These are phyloP conservation scores for Podarcis raffonei DNA, from an alignment of 2,113 vertebrate species.

Conservation along the genomic window DNA sequence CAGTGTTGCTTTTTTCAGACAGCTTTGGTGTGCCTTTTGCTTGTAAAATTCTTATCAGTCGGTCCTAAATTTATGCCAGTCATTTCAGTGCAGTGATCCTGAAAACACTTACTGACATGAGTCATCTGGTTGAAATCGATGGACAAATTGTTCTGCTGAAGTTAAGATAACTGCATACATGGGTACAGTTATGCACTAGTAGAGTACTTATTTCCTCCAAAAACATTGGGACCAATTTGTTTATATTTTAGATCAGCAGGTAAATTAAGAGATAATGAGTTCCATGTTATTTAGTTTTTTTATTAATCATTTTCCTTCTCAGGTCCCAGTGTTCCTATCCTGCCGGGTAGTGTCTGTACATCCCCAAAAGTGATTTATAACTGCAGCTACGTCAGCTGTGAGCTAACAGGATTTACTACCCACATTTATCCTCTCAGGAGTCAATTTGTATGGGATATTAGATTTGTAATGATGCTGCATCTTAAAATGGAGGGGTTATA, in stretches of 20 bases:
- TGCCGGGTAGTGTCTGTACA: slow-evolving; percentile 6
- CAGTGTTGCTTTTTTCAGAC: background rate
- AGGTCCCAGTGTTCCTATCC: background rate
- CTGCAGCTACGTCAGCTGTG: slow-evolving; percentile 1
- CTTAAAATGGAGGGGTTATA: slow-evolving; percentile 57
- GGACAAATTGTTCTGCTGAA: slow-evolving; percentile 3
- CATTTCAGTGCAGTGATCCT: slow-evolving; percentile 17
- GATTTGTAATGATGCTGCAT: slow-evolving; percentile 39
- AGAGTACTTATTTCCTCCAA: background rate
- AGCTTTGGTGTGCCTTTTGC: background rate
- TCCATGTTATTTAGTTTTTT: background rate
- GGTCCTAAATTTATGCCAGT: background rate
- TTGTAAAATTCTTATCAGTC: background rate
- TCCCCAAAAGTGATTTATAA: slow-evolving; percentile 43
- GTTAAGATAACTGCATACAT: background rate
- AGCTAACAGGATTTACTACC: slow-evolving; percentile 52
- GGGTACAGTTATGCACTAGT: background rate
- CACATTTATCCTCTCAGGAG: slow-evolving; percentile 41
- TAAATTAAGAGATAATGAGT: background rate
- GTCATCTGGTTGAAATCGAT: slow-evolving; percentile 5
- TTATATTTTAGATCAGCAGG: background rate
- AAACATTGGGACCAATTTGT: background rate
- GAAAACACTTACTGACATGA: background rate
- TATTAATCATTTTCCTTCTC: background rate
- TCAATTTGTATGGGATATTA: slow-evolving; percentile 53